phyloP scores from a whole-genome alignment of 2,888 invertebrate species.

The Trachelus stipa region DNA sequence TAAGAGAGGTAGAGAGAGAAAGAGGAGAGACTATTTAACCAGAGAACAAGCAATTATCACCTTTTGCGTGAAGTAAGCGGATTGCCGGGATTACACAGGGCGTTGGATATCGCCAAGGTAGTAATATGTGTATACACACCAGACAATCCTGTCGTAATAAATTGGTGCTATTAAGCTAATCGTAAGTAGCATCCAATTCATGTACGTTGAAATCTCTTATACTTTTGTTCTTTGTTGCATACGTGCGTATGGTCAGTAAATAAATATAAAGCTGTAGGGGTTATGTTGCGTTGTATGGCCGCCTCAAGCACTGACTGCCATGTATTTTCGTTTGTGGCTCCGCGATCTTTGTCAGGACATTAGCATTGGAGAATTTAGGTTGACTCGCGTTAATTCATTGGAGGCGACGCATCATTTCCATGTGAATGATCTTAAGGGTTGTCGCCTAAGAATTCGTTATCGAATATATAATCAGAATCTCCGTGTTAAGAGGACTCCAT shows the following conservation, averaged over 20 bases:
- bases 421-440: neutral
- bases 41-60: neutral
- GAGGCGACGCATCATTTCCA: neutral
- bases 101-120: neutral
- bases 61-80: neutral
- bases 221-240: neutral
- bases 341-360: neutral
- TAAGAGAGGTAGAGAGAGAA: constrained; percentile 8
- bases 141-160: neutral
- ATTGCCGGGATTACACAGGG: neutral
- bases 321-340: neutral
- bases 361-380: neutral
- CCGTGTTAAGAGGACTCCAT: neutral
- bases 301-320: neutral
- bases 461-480: neutral
- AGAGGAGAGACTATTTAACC: constrained; percentile 15
- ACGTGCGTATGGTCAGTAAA: neutral
- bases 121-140: neutral
- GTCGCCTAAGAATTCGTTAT: neutral
- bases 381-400: neutral
- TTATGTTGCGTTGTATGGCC: neutral
- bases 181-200: neutral
- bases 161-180: neutral
- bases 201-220: neutral
- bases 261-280: neutral